Evolutionary conservation across 2,113 vertebrate genomes (phyloP), one percentile per base, ranked within the genome.

Genomic region (Potamarius usumacintae): DNA sequence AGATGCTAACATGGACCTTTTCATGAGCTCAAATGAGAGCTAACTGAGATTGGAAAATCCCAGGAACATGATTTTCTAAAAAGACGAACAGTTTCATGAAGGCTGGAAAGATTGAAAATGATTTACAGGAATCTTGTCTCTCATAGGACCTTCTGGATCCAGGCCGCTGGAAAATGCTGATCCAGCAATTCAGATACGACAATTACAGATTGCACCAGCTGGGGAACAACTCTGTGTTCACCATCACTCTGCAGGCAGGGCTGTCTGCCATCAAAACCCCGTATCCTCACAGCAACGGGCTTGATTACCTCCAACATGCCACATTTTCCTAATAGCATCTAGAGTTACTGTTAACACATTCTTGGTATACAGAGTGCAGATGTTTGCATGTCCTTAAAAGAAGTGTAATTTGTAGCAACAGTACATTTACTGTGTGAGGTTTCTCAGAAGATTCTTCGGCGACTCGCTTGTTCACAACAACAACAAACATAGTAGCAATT

Each of bases 131-230:
- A 10, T 58, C 12, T 89, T 87, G 74, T 72, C 55, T 84, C 91
- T 65, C 89, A 85, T 90, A 99, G 98, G 98, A 99, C 93, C 97
- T 99, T 84, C 94, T 99, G 96, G 98, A 99, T 94, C 97, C 97
- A 6, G 97, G 97, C 53, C 97, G 98, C 92, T 99, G 98, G 98
- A 97, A 98, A 92, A 99, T 99, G 97, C 96, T 99, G 89, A 99
- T 98, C 92, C 98, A 99, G 90, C 98, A 99, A 94, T 99, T 99
- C 90, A 96, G 98, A 90, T 99, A 99, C n/a, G 98, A 99, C 95
- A 99, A 99, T 95, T 99, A 99, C 95, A 96, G 98, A 92, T 96
- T 99, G 92, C 98, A 99, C 94, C 98, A 99, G 95, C 96, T 99
- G 95, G 98, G 98, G 83, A 99, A 98, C 94, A 99, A 96, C 94